Base-by-base conservation (phyloP, 2,113 vertebrate genomes). In the Sphaerodactylus townsendi region DNA sequence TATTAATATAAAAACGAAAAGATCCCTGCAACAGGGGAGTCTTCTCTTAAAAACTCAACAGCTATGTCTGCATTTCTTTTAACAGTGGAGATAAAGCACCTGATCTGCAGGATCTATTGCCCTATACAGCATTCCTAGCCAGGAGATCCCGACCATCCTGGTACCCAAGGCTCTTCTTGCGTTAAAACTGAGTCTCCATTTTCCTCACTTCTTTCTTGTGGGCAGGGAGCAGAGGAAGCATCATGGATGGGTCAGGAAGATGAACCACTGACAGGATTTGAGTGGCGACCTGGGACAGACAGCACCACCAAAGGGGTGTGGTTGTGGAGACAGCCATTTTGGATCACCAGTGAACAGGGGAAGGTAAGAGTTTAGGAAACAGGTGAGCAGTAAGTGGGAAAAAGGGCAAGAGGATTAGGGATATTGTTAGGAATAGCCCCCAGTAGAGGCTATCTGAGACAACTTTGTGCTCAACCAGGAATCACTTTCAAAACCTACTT, bases 241-340 rank as follows among this genome's bases (percentile, higher is more conserved):
- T 6, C 86, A 46, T 85, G 90, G 88, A 64, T 73, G 2, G 86
- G 83, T 3, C 80, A 78, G 77, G 71, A 83, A 83, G 64, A 81
- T 86, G 90, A 17, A 82, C 83, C 74, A 46, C 71, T 87, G 25
- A 91, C 81, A 9, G 93, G 92, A 10, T 88, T 90, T 77, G 64
- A 89, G 3, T 95, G 92, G 93, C 83, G 10, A 46, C 39, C 81
- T 14, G 93, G 93, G 2, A 30, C 78, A 69, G 76, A 68, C 7
- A 82, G 77, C 77, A 92, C 92, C 28, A 90, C 88, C 14, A 92
- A 88, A 71, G 95, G 95, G n/a, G 81, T 95, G 3, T 93, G 94
- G 94, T 93, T 95, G 86, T 95, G 94, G 95, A 95, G 87, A 9
- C 92, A 88, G 15, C 95, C 95, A 17, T 95, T 95, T 74, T 87